phyloP scores from a whole-genome alignment of 2,888 invertebrate species.

The Temnothorax rugatulus region DNA sequence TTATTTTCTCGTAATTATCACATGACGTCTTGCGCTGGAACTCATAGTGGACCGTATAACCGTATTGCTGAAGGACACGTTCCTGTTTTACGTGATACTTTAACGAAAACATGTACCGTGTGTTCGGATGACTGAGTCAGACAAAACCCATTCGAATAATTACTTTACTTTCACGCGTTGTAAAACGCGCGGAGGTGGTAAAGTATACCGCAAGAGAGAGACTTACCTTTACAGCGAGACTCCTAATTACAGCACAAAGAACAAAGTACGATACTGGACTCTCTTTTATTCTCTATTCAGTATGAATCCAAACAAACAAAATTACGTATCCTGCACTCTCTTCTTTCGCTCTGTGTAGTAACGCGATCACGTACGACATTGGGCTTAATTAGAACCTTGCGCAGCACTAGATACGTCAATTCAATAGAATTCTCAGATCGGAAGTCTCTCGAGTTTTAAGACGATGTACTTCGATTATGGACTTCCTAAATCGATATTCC shows the following conservation, averaged over 20 bases:
- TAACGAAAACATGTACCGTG: neutral
- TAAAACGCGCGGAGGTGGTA: neutral
- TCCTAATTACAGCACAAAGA: constrained; percentile 34
- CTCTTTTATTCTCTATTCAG: constrained; percentile 39
- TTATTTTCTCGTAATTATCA: constrained; percentile 28
- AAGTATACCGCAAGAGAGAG: neutral
- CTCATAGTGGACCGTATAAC: neutral
- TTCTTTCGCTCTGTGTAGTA: constrained; percentile 12
- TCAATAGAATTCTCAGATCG: neutral
- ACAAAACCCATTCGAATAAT: constrained; percentile 29
- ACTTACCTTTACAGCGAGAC: neutral
- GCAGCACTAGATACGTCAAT: neutral
- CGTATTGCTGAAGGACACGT: neutral
- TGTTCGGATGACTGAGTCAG: constrained; percentile 7
- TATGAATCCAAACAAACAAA: constrained; percentile 43
- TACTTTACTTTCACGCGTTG: constrained; percentile 25
- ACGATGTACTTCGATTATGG: neutral
- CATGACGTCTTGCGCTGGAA: neutral
- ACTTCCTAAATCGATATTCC: neutral
- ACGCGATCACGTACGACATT: constrained; percentile 19
- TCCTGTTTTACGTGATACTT: constrained; percentile 14
- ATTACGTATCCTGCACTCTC: constrained; percentile 22
- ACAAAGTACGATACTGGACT: neutral
- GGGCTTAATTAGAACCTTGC: constrained; percentile 36
- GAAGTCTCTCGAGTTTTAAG: neutral